phyloP scores from a whole-genome alignment of 2,797 vertebrate genomes.

The Eleutherodactylus coqui region DNA sequence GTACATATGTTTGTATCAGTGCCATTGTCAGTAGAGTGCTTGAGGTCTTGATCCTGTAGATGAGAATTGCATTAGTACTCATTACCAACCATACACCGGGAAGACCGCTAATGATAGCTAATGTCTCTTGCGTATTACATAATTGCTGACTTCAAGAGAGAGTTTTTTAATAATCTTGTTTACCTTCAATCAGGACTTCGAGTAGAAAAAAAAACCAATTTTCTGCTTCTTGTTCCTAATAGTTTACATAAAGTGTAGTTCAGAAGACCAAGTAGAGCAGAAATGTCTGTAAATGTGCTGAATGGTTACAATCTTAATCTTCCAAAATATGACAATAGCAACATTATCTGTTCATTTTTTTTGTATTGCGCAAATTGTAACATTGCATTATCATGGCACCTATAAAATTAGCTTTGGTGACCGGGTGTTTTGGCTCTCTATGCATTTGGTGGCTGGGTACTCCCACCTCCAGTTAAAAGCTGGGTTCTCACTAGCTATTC shows the following conservation, averaged over 20 bases:
- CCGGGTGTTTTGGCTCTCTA: no score
- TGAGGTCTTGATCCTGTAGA: conserved; percentile 30
- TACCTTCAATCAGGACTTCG: conserved; percentile 33
- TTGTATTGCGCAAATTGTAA: no score
- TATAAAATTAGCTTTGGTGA: no score
- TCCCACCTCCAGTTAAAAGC: no score
- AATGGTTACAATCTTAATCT: neutral
- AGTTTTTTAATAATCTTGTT: conserved; percentile 48
- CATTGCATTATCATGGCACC: no score
- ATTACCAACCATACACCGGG: conserved; percentile 31
- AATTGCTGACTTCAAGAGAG: conserved; percentile 46
- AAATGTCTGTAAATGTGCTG: neutral
- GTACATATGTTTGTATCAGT: conserved; percentile 10
- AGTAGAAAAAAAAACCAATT: neutral
- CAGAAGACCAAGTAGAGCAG: neutral
- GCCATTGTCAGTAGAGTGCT: conserved; percentile 17
- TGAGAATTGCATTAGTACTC: conserved; percentile 46
- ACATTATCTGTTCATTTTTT: no score
- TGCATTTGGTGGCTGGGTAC: no score
- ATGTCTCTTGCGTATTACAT: conserved; percentile 43
- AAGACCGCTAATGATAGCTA: conserved; percentile 39
- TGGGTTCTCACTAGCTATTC: no score
- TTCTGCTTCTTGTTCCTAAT: neutral
- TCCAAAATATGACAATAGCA: neutral
- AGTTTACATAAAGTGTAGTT: conserved; percentile 7